These are phyloP conservation scores for Odobenus rosmarus DNA, from an alignment of 2,113 vertebrate genomes.

Conservation along the genomic window DNA sequence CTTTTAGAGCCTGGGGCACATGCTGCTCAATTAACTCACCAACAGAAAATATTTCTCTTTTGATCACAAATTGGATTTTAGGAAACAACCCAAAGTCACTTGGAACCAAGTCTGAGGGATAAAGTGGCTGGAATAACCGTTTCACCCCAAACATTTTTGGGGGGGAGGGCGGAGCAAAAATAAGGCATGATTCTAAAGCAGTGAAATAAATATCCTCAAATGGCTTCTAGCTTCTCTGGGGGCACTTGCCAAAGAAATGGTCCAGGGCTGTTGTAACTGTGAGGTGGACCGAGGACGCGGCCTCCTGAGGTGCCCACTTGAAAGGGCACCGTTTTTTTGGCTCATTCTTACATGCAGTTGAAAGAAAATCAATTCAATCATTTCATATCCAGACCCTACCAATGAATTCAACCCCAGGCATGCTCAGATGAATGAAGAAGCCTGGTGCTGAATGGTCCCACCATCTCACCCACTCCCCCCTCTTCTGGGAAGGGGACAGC, in stretches of 20 bases:
- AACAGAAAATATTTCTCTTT: neutral
- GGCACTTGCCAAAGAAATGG: slow-evolving; percentile 47
- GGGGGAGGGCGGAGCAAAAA: neutral
- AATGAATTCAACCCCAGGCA: neutral
- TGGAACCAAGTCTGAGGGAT: neutral
- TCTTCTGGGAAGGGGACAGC: neutral
- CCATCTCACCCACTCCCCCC: neutral
- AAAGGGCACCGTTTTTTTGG: neutral
- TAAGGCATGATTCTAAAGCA: slow-evolving; percentile 25
- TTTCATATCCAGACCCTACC: neutral
- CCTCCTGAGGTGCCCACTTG: slow-evolving; percentile 51
- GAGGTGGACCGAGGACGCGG: slow-evolving; percentile 39
- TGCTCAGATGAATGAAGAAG: neutral
- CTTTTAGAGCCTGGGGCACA: neutral
- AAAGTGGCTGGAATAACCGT: neutral
- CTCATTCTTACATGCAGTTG: neutral
- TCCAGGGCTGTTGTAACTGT: neutral
- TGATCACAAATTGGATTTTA: neutral
- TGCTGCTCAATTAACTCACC: neutral
- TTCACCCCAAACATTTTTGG: neutral
- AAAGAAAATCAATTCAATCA: neutral
- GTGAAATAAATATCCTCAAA: slow-evolving; percentile 35
- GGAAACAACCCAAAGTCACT: slow-evolving; percentile 29
- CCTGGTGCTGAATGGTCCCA: neutral
- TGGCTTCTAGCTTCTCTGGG: slow-evolving; percentile 41